phyloP scores from a whole-genome alignment of 2,797 vertebrate species.

The Scomberomorus guttatus region DNA sequence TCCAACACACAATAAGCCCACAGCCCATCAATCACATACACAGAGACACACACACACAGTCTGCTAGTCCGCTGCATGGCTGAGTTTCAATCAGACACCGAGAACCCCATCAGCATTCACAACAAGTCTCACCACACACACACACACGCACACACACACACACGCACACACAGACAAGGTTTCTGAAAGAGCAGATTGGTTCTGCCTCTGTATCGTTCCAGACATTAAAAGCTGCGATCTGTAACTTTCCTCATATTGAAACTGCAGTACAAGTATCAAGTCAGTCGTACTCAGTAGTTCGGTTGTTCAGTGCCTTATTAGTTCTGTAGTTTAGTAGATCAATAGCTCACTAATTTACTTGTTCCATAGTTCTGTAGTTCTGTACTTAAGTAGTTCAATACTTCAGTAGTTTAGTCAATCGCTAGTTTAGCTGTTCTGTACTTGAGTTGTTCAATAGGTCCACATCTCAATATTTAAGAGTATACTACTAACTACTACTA shows the following conservation, averaged over 20 bases:
- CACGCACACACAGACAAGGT: neutral
- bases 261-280: neutral
- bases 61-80: conserved; percentile 52
- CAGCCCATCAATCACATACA: conserved; percentile 53
- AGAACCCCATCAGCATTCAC: conserved; percentile 60
- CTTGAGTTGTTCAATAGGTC: too few species aligned
- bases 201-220: conserved; percentile 16
- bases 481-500: too few species aligned
- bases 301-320: too few species aligned
- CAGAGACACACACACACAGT: neutral
- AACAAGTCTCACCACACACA: conserved; percentile 2
- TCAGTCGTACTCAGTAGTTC: neutral
- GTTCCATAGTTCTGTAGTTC: neutral
- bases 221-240: conserved; percentile 32
- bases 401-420: too few species aligned
- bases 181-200: conserved; percentile 34
- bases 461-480: too few species aligned
- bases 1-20: conserved; percentile 15
- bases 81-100: conserved; percentile 60
- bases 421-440: too few species aligned
- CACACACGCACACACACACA: neutral
- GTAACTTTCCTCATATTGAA: conserved; percentile 20
- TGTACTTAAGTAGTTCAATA: too few species aligned
- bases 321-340: neutral
- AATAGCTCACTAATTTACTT: neutral